Base-by-base conservation (phyloP, 2,888 invertebrate genomes). In the Polyploca ridens region DNA sequence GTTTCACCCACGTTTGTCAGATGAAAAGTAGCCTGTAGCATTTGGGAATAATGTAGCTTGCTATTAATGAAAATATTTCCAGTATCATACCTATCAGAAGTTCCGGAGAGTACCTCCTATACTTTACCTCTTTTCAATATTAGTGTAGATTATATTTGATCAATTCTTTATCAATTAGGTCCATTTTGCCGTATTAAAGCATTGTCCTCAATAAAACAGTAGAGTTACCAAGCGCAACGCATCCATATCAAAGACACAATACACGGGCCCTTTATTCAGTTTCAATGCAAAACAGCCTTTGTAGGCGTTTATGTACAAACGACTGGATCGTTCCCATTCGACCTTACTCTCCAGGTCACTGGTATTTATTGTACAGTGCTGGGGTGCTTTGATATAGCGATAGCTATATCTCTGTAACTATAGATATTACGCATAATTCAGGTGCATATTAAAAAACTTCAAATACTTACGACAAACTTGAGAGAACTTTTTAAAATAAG, bases 271-370 rank as follows among this genome's bases (percentile, higher is more conserved):
- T 19, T 19, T 54, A 19, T 54, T 54, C 54, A 54, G 54, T 54
- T 54, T 54, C 54, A 19, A 19, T 54, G 54, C 54, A 19, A 54
- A 54, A 8, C 54, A 19, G 54, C 54, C 54, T 54, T 54, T 54
- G 19, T 54, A 19, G 54, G 19, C 19, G 54, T 54, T 54, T 54
- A 54, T 54, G 54, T 54, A 19, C 19, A 19, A 54, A 54, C 19
- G 54, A 54, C 5, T 54, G 19, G 10, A 54, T 54, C 54, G 54
- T 54, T 54, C 54, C 19, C 54, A 4, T 19, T 19, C 54, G 54
- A 54, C 54, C 54, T 54, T 54, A 54, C 54, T 19, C 54, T 54
- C 19, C 54, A 54, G 54, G 54, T 54, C 54, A 54, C 54, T 54
- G 54, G 19, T 54, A 19, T 54, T 54, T 54, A 54, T 54, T 19